phyloP scores from a whole-genome alignment of 2,797 vertebrate species.

The Anableps anableps region DNA sequence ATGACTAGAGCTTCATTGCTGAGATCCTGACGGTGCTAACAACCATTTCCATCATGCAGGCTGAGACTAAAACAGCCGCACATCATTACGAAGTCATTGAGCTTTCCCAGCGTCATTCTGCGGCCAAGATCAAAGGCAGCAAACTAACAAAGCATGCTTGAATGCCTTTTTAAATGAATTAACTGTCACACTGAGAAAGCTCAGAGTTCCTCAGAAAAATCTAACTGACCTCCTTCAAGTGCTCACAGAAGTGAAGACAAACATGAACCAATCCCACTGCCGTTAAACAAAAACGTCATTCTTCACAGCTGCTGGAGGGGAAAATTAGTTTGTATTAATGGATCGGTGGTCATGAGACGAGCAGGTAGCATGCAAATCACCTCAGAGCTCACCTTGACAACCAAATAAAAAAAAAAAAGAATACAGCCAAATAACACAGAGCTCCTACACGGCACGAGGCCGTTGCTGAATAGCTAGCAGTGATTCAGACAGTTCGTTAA shows the following conservation, averaged over 20 bases:
- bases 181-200: constrained; percentile 52
- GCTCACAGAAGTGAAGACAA: constrained; percentile 53
- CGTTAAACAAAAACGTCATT: constrained; percentile 66
- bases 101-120: neutral
- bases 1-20: neutral
- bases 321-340: constrained; percentile 77
- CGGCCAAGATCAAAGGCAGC: constrained; percentile 38
- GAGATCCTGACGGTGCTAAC: neutral
- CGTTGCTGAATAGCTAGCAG: constrained; percentile 22
- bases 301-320: constrained; percentile 68
- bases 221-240: constrained; percentile 52
- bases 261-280: constrained; percentile 35
- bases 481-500: constrained; percentile 51
- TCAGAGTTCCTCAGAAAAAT: constrained; percentile 51
- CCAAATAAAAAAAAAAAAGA: constrained; percentile 43
- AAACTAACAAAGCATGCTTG: constrained; percentile 42
- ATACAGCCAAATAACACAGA: constrained; percentile 32
- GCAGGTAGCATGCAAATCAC: constrained; percentile 41
- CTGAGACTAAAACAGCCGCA: neutral
- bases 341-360: constrained; percentile 47
- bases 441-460: constrained; percentile 19
- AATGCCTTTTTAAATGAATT: constrained; percentile 62
- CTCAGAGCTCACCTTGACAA: constrained; percentile 39
- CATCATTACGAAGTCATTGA: neutral
- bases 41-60: neutral